Base-by-base conservation (phyloP, 2,797 vertebrate genomes). In the Pampus argenteus region DNA sequence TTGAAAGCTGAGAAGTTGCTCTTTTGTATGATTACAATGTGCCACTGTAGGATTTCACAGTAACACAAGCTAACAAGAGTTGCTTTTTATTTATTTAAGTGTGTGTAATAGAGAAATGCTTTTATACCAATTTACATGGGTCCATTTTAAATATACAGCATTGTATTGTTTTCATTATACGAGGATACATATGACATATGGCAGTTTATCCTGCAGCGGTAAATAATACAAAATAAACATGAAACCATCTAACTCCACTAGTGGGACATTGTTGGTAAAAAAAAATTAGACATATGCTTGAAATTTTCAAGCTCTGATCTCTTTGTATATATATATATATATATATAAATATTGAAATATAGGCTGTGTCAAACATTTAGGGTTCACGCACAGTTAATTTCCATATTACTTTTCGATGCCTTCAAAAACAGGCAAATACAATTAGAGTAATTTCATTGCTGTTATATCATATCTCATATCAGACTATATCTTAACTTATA, bases 21-120 rank as follows among this genome's bases (percentile, higher is more conserved):
- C 66, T 86, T 90, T 90, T 90, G 66, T 87, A 89, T 83, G 50
- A 87, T 85, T 77, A 89, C 78, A 76, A 90, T 82, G 92, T 93
- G 92, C 91, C 92, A 91, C 91, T 82, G 79, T 90, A 87, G 80
- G 58, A 71, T 86, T 79, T 64, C 60, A 76, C 48, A 26, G 75
- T 81, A 88, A 85, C 29, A 90, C 18, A 9, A 88, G 74, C 67
- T 78, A 42, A 68, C 10, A 26, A 26, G 36, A 82, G 64, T 64
- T 79, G 71, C 74, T 86, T 85, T 66, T 65, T 6, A 56, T 82
- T 81, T 75, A 59, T 58, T 66, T 68, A 15, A 76, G 15, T 50
- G 56, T 76, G 52, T 71, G 60, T 81, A 10, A 74, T 86, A 86
- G 76, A 75, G 65, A 82, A 36, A 82, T 66, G 80, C 78, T 92